phyloP scores from a whole-genome alignment of 2,113 vertebrate species.

The Lanius collurio region DNA sequence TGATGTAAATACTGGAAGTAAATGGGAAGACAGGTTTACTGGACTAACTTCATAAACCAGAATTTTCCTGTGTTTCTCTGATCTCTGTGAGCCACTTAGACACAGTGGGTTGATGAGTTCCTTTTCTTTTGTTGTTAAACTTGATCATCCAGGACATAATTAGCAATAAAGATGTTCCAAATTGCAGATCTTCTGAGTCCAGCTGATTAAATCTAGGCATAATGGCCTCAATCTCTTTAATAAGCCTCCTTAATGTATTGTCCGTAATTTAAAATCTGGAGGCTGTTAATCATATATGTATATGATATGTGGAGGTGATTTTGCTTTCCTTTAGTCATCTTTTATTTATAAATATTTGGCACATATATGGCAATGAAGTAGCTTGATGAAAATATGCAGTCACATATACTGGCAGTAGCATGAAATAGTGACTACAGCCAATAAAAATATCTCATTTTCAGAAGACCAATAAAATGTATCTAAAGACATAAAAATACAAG shows the following conservation, averaged over 20 bases:
- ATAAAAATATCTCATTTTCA: background rate
- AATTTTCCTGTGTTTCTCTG: background rate
- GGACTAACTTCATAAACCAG: background rate
- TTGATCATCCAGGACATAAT: constrained; percentile 4
- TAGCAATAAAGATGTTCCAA: constrained; percentile 8
- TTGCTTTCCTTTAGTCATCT: background rate
- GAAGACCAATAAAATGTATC: background rate
- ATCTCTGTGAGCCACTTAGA: background rate
- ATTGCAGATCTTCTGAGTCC: background rate
- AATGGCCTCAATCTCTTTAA: background rate
- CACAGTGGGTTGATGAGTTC: background rate
- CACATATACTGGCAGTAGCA: background rate
- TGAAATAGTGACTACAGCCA: background rate
- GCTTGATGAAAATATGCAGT: background rate
- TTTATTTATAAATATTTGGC: background rate
- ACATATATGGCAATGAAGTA: background rate
- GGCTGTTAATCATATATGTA: background rate
- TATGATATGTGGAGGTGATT: background rate
- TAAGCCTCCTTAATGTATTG: background rate
- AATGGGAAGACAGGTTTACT: background rate
- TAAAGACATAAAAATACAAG: background rate
- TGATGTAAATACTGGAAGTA: background rate
- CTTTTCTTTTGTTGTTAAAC: constrained; percentile 8
- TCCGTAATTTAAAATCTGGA: background rate
- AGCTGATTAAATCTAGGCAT: background rate